phyloP scores from a whole-genome alignment of 2,113 vertebrate species.

The Xiphophorus couchianus region DNA sequence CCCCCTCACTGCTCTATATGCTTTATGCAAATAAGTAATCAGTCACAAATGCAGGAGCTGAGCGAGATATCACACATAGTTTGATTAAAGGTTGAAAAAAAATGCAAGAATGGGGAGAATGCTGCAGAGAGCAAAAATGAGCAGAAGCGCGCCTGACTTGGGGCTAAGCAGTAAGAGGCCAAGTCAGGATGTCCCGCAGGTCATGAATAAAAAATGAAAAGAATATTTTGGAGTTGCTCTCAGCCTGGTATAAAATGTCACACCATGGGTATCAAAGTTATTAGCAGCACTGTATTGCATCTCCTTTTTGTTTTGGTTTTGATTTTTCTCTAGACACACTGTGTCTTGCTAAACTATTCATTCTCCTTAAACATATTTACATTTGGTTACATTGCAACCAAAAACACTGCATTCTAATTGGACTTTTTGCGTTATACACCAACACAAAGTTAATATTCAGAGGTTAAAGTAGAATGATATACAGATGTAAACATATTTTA shows the following conservation, averaged over 20 bases:
- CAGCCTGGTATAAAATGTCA: slow-evolving; percentile 35
- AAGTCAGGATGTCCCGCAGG: slow-evolving; percentile 53
- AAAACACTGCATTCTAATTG: not conserved
- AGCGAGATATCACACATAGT: slow-evolving; percentile 38
- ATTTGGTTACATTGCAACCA: not conserved
- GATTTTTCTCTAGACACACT: not conserved
- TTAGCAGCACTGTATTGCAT: slow-evolving; percentile 25
- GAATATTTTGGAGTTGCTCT: slow-evolving; percentile 54
- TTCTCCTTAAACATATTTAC: not conserved
- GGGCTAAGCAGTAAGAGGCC: slow-evolving; percentile 54
- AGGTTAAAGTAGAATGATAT: not conserved
- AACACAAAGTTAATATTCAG: not conserved
- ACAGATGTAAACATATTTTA: not conserved
- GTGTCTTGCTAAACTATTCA: not conserved
- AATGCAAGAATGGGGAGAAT: slow-evolving; percentile 58
- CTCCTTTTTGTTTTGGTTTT: not conserved
- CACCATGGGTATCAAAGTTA: slow-evolving; percentile 53
- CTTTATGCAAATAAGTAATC: slow-evolving; percentile 60
- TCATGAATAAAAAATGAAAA: slow-evolving; percentile 70
- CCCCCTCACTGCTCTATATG: slow-evolving; percentile 14
- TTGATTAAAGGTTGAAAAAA: slow-evolving; percentile 45
- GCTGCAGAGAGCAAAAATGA: slow-evolving; percentile 2
- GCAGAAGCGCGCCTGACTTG: slow-evolving; percentile 38
- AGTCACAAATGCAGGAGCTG: slow-evolving; percentile 42
- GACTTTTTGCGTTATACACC: not conserved